Evolutionary conservation across 2,797 vertebrate genomes (phyloP).

Genomic region (Amphiprion clarkii): DNA sequence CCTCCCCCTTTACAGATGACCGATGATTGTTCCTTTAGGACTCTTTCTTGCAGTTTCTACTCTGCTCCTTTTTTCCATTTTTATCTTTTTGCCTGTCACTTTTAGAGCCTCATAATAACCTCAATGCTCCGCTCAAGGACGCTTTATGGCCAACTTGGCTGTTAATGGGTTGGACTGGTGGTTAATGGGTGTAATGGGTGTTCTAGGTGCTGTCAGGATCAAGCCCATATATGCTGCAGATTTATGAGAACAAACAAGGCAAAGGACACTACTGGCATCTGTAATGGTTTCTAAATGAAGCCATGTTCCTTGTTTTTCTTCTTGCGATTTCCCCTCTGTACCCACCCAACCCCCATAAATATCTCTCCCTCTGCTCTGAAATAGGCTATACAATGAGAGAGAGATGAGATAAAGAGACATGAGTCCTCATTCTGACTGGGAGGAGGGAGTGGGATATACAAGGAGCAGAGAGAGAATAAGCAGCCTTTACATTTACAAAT

Average conservation of each 20-base stretch:
- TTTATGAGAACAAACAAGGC: slow-evolving; percentile 48
- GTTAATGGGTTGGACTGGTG: slow-evolving; percentile 49
- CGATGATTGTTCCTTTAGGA: slow-evolving; percentile 16
- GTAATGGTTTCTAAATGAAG: slow-evolving; percentile 51
- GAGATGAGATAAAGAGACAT: slow-evolving; percentile 47
- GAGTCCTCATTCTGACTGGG: slow-evolving; percentile 27
- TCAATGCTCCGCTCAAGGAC: slow-evolving; percentile 42
- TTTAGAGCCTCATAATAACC: slow-evolving; percentile 30
- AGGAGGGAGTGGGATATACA: slow-evolving; percentile 12
- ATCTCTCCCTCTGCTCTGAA: slow-evolving; percentile 45
- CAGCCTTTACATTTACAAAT: slow-evolving; percentile 28
- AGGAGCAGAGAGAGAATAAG: slow-evolving; percentile 3
- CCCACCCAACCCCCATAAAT: slow-evolving; percentile 58
- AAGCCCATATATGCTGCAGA: slow-evolving; percentile 6
- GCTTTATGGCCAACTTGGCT: slow-evolving; percentile 24
- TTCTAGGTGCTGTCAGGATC: slow-evolving; percentile 42
- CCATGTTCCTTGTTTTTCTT: slow-evolving; percentile 28
- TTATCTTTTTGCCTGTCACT: slow-evolving; percentile 41
- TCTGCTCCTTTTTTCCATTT: slow-evolving; percentile 24
- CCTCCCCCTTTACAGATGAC: slow-evolving; percentile 8
- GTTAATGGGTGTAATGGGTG: slow-evolving; percentile 46
- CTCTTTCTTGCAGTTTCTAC: neutral
- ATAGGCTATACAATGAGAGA: slow-evolving; percentile 39
- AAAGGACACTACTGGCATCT: slow-evolving; percentile 34
- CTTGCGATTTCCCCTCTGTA: slow-evolving; percentile 1